Evolutionary conservation across 2,113 vertebrate species (phyloP), one percentile per base, ranked within the genome.

Genomic region (Serinus canaria): DNA sequence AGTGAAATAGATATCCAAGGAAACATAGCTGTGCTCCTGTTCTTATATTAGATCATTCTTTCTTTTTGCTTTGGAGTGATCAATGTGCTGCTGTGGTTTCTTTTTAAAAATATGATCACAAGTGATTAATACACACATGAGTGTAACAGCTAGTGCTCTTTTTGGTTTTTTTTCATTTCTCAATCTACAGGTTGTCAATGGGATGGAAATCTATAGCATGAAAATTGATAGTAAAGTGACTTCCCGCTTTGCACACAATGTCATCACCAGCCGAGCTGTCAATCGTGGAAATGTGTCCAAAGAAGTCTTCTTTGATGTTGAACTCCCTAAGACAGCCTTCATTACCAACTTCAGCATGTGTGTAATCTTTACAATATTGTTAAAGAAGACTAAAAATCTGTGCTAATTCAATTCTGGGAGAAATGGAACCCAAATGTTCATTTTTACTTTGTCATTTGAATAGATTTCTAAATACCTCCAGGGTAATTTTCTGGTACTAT

Each of bases 341-440:
- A 99, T 99, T 97, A 99, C 98, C 87, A 98, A 98, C 96, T 99
- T 99, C 85, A 98, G 94, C 97, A 98, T 99, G 99, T 99, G 88
- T 16, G 99, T 98, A 79, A 44, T 82, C 49, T 77, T 68, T 37
- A 53, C 52, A 47, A 2, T 22, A 46, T 27, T 58, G 20, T 46
- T 75, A 78, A 39, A 73, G 33, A 64, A 66, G 60, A 82, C 44
- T 39, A 56, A 68, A 59, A 82, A 60, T 35, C 33, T 77, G 13
- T 66, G 27, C 44, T 77, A 68, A 83, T 59, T 53, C 66, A 59
- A 4, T 37, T 37, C 41, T 41, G 46, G 20, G 43, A 69, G 53
- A 84, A 91, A 56, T 9, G 3, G 49, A 95, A 72, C 53, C 28
- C 23, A 52, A 67, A 67, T 53, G 13, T 56, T 95, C 20, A 9